These are phyloP conservation scores for Lota lota DNA, from an alignment of 2,113 vertebrate species.

Conservation along the genomic window DNA sequence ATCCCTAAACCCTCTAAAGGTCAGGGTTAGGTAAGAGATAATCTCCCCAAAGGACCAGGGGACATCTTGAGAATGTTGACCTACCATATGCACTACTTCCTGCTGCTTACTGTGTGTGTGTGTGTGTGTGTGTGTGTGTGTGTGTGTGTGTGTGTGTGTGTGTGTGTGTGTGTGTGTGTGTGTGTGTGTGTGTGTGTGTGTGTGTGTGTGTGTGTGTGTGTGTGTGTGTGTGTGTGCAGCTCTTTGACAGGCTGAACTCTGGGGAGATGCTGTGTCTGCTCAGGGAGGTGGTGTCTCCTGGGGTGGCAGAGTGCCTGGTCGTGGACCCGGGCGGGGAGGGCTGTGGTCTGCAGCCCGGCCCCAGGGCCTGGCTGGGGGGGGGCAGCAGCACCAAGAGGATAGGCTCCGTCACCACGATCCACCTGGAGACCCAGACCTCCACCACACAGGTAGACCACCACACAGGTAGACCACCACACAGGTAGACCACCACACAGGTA, in stretches of 20 bases:
- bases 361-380: slow-evolving; percentile 82
- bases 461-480: neutral
- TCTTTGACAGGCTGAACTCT: slow-evolving; percentile 88
- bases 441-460: slow-evolving; percentile 74
- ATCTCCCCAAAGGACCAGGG: too few species aligned
- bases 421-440: slow-evolving; percentile 75
- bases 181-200: slow-evolving; percentile 1
- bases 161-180: neutral
- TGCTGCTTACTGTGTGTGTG: too few species aligned
- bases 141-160: neutral
- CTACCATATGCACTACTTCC: too few species aligned
- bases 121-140: slow-evolving; percentile 4
- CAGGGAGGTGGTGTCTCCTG: slow-evolving; percentile 74
- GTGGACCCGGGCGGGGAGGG: slow-evolving; percentile 35
- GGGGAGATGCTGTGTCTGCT: slow-evolving; percentile 86
- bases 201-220: slow-evolving; percentile 1
- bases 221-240: slow-evolving; percentile 54
- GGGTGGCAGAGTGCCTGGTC: slow-evolving; percentile 79
- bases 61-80: too few species aligned
- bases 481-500: too few species aligned
- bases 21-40: too few species aligned
- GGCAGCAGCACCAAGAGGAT: slow-evolving; percentile 77
- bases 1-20: too few species aligned
- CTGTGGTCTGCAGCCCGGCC: too few species aligned
- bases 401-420: slow-evolving; percentile 78